Base-by-base conservation (phyloP, 2,797 vertebrate species). In the Lepus oiostolus region DNA sequence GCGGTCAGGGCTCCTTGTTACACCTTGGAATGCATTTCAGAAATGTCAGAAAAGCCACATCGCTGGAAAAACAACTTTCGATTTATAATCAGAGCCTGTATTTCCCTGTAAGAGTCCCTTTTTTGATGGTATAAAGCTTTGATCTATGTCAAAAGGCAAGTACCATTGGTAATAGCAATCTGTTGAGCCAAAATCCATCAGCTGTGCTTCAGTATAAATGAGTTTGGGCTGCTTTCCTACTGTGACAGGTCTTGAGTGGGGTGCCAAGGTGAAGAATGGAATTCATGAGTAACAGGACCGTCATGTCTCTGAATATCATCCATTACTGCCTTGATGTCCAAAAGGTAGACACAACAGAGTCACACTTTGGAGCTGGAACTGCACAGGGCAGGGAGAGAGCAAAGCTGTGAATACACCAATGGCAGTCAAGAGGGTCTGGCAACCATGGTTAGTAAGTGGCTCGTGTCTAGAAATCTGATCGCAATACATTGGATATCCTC, bases 161-260 rank as follows among this genome's bases (percentile, higher is more conserved):
- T 72, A 74, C 32, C n/a, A 82, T 30, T 70, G 30, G 30, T 86
- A 93, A 90, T 2, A 65, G 17, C 70, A 19, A 81, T 65, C 13
- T 89, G 93, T 91, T 38, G 76, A 77, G 93, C 26, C 60, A 58
- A 28, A 65, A 75, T 58, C 38, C 63, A 65, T 62, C 32, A 67
- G 71, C 3, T 58, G n/a, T 35, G 26, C 8, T 81, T 91, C 22
- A 80, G 67, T 85, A 16, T 68, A 68, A 68, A 71, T 85, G 72
- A 71, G 5, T 62, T 7, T 84, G 62, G 21, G 80, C 22, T 50
- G 26, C 7, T 89, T 95, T 86, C 70, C 54, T 63, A 50, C 35
- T 35, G 72, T 12, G 30, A 84, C 22, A 84, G 14, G 28, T 86
- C 62, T 62, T 80, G 22, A 93, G 65, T 58, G 16, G 30, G 24